Percentiles rank a stretch among this genome's conserved stretches.
Conservation (phyloP, 2,888 invertebrate genomes). For the Cryptocephalus moraei region DNA sequence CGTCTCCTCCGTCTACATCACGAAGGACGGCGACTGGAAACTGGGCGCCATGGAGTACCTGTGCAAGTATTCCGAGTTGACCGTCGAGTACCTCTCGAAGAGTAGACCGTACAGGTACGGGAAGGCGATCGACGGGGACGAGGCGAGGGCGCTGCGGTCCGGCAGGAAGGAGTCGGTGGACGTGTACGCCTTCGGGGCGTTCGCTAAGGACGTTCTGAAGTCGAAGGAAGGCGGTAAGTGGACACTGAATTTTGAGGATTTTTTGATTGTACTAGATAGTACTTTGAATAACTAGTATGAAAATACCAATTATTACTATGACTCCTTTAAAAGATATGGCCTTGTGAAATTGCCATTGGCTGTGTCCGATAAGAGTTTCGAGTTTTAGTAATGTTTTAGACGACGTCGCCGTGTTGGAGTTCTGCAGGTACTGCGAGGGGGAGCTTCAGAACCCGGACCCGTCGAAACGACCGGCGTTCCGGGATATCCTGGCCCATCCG, state of each 20-base stretch:
- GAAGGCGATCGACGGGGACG: constrained; percentile 61
- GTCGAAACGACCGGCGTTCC: constrained; percentile 54
- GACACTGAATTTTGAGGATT: too few species aligned
- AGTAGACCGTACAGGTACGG: constrained; percentile 55
- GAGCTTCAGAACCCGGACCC: constrained; percentile 58
- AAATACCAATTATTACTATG: too few species aligned
- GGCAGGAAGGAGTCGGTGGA: constrained; percentile 52
- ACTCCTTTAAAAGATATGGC: too few species aligned
- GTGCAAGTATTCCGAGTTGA: constrained; percentile 57
- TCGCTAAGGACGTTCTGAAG: constrained; percentile 65
- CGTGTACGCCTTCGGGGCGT: constrained; percentile 64
- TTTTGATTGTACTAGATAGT: too few species aligned
- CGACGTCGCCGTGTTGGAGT: constrained; percentile 36
- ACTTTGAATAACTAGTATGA: too few species aligned
- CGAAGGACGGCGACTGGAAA: constrained; percentile 79
- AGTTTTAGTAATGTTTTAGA: too few species aligned
- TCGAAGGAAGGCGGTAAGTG: constrained; percentile 45
- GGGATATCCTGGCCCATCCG: constrained; percentile 56
- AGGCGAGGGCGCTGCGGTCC: constrained; percentile 44
- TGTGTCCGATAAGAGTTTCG: too few species aligned
- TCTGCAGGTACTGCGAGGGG: constrained; percentile 58
- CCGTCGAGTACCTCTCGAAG: constrained; percentile 54
- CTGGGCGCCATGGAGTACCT: constrained; percentile 77
- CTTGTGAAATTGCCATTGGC: too few species aligned
- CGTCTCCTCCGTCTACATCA: constrained; percentile 68